Percentiles rank a stretch among this genome's conserved stretches.
These are phyloP conservation scores for Neria commutata DNA, from an alignment of 2,888 invertebrate species.

Conservation along the genomic window DNA sequence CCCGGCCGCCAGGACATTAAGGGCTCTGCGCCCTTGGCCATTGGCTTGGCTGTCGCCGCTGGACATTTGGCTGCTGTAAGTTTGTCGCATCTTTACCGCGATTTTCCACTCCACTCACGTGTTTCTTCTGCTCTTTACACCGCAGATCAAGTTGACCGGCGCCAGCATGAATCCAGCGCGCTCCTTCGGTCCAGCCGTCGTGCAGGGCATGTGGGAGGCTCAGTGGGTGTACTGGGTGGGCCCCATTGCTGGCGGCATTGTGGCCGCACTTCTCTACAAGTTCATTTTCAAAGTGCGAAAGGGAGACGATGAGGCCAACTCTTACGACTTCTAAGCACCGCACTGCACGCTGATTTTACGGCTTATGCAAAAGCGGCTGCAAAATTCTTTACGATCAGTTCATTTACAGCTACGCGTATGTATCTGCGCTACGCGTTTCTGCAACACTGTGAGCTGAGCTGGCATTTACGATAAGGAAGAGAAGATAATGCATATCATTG, in stretches of 20 bases:
- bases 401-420: no score
- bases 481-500: no score
- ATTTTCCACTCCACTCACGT: conserved; percentile 3
- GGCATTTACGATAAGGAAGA: no score
- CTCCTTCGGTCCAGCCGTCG: conserved; percentile 85
- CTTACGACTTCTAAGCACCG: conserved; percentile 77
- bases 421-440: no score
- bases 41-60: conserved; percentile 84
- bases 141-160: conserved; percentile 78
- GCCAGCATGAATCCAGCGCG: conserved; percentile 94
- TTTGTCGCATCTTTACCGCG: no score
- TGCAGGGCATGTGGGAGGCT: conserved; percentile 74
- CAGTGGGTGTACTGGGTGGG: conserved; percentile 95
- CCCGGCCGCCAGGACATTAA: conserved; percentile 78
- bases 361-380: no score
- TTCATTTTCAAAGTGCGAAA: conserved; percentile 74
- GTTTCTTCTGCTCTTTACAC: conserved; percentile 3
- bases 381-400: no score
- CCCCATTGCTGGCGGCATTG: conserved; percentile 77
- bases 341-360: no score
- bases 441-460: no score
- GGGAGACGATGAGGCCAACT: conserved; percentile 73
- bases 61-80: conserved; percentile 86
- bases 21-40: conserved; percentile 83
- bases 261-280: conserved; percentile 76